Percentiles rank a stretch among this genome's conserved stretches.
Conservation (phyloP, 2,113 vertebrate species). For the Aviceda subcristata region DNA sequence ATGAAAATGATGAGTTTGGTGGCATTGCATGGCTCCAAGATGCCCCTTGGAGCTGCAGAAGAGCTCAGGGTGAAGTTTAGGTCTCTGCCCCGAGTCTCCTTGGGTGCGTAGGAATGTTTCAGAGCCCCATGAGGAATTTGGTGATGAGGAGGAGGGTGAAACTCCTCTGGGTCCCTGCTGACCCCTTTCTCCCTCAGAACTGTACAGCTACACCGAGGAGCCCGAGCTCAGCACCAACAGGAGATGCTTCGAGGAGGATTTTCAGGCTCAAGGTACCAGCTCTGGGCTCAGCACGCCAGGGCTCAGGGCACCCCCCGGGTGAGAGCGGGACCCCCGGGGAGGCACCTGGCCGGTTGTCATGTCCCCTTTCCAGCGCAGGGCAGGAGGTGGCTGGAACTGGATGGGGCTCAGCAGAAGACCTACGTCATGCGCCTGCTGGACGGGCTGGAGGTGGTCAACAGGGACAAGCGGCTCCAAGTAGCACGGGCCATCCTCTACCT, state of each 20-base stretch:
- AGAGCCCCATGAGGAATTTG: not conserved
- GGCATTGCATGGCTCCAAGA: accelerated
- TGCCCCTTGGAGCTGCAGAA: not conserved
- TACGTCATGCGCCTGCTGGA: slow-evolving; percentile 91
- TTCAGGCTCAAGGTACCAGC: slow-evolving; percentile 84
- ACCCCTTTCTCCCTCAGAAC: slow-evolving; percentile 75
- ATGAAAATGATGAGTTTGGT: not conserved
- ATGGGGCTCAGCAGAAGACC: slow-evolving; percentile 78
- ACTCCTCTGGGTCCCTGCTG: not conserved
- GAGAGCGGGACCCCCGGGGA: accelerated
- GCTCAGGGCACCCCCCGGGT: accelerated
- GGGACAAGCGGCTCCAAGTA: slow-evolving; percentile 86
- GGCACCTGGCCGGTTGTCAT: accelerated
- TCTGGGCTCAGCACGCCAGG: not conserved
- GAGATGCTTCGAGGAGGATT: slow-evolving; percentile 95
- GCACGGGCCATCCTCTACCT: slow-evolving; percentile 92
- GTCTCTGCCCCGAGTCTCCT: not conserved
- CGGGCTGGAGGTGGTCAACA: slow-evolving; percentile 89
- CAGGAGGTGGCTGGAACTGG: slow-evolving; percentile 85
- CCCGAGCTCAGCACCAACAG: slow-evolving; percentile 88
- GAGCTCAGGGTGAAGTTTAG: not conserved
- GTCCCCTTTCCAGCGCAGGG: slow-evolving; percentile 71
- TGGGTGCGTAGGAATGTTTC: accelerated
- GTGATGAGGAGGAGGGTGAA: not conserved
- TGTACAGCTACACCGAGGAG: slow-evolving; percentile 98